Conservation (phyloP, 1,140 invertebrate genomes). For the Chironomus tepperi region DNA sequence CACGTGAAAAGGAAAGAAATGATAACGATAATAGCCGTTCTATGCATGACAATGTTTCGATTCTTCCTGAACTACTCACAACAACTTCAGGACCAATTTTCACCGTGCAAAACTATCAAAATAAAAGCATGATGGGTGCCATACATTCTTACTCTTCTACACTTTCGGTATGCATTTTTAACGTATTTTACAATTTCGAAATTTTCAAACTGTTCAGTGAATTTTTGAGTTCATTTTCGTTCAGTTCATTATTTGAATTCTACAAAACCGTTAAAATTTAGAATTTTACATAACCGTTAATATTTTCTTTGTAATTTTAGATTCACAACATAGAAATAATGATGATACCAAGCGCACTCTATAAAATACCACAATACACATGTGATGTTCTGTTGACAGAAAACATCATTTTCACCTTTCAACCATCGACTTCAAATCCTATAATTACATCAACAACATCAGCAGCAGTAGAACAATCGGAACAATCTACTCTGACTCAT, state of each 20-base stretch:
- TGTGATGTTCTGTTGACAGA: constrained; percentile 50
- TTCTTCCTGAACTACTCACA: constrained; percentile 35
- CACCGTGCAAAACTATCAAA: constrained; percentile 36
- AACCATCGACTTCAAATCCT: not conserved
- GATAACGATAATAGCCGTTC: not conserved
- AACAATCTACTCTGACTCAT: not conserved
- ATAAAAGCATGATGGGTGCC: constrained; percentile 37
- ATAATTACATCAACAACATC: not conserved
- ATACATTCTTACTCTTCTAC: constrained; percentile 38
- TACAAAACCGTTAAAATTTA: not conserved
- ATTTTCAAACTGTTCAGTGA: too few species aligned
- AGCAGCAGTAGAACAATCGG: not conserved
- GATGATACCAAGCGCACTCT: constrained; percentile 54
- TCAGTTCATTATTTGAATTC: constrained; percentile 22
- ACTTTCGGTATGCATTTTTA: constrained; percentile 31
- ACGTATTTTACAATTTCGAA: constrained; percentile 24
- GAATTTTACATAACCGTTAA: too few species aligned
- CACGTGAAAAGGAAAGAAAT: constrained; percentile 28
- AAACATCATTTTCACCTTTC: constrained; percentile 49
- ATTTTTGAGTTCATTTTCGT: too few species aligned
- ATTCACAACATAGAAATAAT: constrained; percentile 55
- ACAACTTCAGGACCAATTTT: constrained; percentile 36
- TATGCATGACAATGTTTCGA: constrained; percentile 27
- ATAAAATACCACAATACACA: constrained; percentile 54
- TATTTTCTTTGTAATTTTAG: constrained; percentile 36